These are phyloP conservation scores for Antheraea pernyi DNA, from an alignment of 1,140 invertebrate species.

Conservation along the genomic window DNA sequence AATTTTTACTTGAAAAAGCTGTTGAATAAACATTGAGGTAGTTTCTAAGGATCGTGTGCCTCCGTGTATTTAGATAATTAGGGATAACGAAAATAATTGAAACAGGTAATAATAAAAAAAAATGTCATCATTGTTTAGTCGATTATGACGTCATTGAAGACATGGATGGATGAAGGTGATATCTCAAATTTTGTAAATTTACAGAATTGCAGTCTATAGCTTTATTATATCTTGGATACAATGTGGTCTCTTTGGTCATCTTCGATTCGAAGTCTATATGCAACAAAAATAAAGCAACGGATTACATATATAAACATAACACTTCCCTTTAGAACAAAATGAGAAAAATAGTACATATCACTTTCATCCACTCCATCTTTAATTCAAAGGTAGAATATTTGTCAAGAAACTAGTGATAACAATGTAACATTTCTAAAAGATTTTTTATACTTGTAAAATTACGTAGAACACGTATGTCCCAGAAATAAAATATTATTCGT, in stretches of 20 bases:
- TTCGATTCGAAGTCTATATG: too few species aligned
- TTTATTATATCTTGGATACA: too few species aligned
- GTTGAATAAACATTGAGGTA: slow-evolving; percentile 40
- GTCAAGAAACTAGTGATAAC: neutral
- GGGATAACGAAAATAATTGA: slow-evolving; percentile 30
- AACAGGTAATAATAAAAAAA: slow-evolving; percentile 30
- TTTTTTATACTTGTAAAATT: neutral
- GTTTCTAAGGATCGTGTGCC: slow-evolving; percentile 71
- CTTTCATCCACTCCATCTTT: too few species aligned
- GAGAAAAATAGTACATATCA: too few species aligned
- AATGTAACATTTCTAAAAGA: neutral
- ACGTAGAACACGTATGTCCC: neutral
- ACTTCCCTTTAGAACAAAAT: too few species aligned
- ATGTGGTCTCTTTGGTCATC: too few species aligned
- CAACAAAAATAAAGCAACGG: too few species aligned
- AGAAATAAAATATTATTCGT: neutral
- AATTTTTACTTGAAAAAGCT: slow-evolving; percentile 37
- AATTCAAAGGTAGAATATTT: slow-evolving; percentile 6
- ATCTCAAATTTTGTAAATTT: too few species aligned
- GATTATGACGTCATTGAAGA: neutral
- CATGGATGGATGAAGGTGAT: too few species aligned
- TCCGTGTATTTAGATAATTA: slow-evolving; percentile 65
- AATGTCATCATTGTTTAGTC: slow-evolving; percentile 32
- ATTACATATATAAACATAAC: too few species aligned
- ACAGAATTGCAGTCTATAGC: too few species aligned